These are phyloP conservation scores for Burhinus oedicnemus DNA, from an alignment of 2,113 vertebrate genomes.

Conservation along the genomic window DNA sequence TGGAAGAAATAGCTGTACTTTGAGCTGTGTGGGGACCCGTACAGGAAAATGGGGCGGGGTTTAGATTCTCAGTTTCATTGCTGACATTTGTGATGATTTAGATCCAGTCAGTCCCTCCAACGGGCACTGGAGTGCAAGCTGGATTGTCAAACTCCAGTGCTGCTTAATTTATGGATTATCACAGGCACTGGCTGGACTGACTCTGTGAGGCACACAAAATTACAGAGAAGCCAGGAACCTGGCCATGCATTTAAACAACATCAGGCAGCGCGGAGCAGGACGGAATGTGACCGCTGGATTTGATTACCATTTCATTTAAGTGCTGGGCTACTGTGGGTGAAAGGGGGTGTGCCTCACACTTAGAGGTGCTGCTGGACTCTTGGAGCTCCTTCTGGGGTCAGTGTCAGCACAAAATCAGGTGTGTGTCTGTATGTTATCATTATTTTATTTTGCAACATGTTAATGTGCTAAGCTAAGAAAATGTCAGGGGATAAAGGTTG, in stretches of 20 bases:
- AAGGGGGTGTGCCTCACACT: background rate
- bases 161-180: background rate
- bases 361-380: background rate
- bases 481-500: conserved; percentile 30
- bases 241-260: fast-evolving
- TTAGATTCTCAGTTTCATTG: background rate
- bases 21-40: background rate
- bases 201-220: background rate
- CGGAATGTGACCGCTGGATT: fast-evolving
- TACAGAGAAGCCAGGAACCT: background rate
- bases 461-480: background rate
- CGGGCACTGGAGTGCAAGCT: background rate
- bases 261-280: fast-evolving
- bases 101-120: background rate
- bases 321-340: background rate
- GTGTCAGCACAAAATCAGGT: background rate
- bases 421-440: background rate
- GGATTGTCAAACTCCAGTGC: background rate
- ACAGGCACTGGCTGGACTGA: background rate
- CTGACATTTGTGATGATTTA: background rate
- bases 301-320: background rate
- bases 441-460: background rate
- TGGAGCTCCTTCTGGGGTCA: background rate
- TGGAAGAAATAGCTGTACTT: background rate
- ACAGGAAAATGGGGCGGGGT: fast-evolving